Base-by-base conservation (phyloP, 2,797 vertebrate species). In the Ibycter americanus region DNA sequence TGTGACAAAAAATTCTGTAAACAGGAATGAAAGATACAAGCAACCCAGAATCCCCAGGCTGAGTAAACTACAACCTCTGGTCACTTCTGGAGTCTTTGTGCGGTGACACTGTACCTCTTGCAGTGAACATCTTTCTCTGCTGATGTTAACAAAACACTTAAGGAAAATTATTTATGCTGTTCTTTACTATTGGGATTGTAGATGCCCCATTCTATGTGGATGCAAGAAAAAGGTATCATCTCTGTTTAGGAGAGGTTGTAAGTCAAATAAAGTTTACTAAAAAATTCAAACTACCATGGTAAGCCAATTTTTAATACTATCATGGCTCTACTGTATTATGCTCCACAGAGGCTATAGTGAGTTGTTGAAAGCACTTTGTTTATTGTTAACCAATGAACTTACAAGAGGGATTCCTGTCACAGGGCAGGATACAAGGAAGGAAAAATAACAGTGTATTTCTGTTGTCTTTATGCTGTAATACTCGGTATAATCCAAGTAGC, bases 371-470 rank as follows among this genome's bases (percentile, higher is more conserved):
- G 46, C 77, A 51, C 81, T 95, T 94, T 95, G 67, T 87, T 90
- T 90, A 66, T 59, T 93, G 77, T 77, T 94, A 91, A 87, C 52
- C 81, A 89, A 26, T 56, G 26, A 94, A 92, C 21, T 77, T 83
- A 71, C n/a, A 26, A 67, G 55, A 81, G 63, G 47, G 66, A 92
- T 59, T 82, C 36, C 67, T 89, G 51, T 78, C 87, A 90, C 65
- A 92, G 83, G 44, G 56, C 70, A 87, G 66, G 83, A 80, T 73
- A 71, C 56, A 73, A 87, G 67, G 63, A 95, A 70, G 74, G 56
- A 85, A 95, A 94, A 96, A 90, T 91, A 90, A 77, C 31, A 90
- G 61, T 87, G 66, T 87, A 72, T 93, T 94, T 87, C 58, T 83
- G 46, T 81, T 93, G 59, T 63, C 46, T 93, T 93, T 82, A 89